Base-by-base conservation (phyloP, 2,888 invertebrate species). In the Dendrolimus houi region DNA sequence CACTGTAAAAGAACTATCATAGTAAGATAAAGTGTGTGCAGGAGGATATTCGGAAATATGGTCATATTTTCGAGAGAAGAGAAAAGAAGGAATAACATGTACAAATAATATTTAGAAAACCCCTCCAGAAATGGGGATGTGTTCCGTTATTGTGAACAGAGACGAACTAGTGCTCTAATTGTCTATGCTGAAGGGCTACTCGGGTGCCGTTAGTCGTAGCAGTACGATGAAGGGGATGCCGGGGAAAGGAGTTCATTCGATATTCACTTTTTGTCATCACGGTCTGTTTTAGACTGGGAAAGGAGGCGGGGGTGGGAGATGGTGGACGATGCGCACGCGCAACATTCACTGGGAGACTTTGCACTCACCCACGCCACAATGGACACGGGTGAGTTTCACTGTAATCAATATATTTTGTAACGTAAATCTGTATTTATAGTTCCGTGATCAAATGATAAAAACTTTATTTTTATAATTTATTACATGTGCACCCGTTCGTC, bases 301-400 rank as follows among this genome's bases (percentile, higher is more conserved):
- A 47, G 6, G 60, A 66, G 67, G 58, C 54, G 68, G 66, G 68
- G 64, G 59, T 60, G 55, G 57, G 29, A 29, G 29, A n/a, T 54
- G 41, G 54, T 40, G 59, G 61, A 60, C 41, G 29, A 29, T 60
- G 67, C 64, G 65, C 68, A 54, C 60, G 68, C 61, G 66, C 65
- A 68, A 66, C 67, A 69, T 69, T 70, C 66, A 62, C 59, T 62
- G 60, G 60, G 60, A 59, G 52, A 53, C 58, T 58, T 58, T 55
- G 59, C 63, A 64, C 62, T n/a, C 2, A 52, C 47, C 41, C 9
- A 13, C 52, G 17, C 55, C 40, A 41, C 62, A 71, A 83, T 83
- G 83, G 80, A 78, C 66, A 59, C 68, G 62, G 83, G 85, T 84
- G 77, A 85, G 84, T 75, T 58, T 59, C 29, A 29, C 6, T 29